A percentile compares a stretch with the other conserved stretches of the same genome.
Conservation (phyloP, 2,888 invertebrate genomes). For the Cataglyphis altisquamis region DNA sequence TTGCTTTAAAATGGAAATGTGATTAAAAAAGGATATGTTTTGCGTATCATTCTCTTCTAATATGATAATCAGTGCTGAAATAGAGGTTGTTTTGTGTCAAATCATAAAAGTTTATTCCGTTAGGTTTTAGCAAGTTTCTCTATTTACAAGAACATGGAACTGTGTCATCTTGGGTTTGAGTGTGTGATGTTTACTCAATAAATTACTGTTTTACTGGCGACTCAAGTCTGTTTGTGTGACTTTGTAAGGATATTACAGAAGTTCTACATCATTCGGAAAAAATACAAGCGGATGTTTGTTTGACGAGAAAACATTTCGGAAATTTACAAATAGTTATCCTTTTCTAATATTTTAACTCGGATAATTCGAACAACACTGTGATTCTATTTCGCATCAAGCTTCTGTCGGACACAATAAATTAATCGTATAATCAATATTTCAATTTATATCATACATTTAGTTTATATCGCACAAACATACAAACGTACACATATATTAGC, state of each 20-base stretch:
- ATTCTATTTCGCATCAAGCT: not conserved
- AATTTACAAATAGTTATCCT: conserved; percentile 56
- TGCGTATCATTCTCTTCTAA: not conserved
- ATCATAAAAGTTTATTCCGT: conserved; percentile 46
- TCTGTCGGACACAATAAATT: not conserved
- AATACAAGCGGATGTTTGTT: conserved; percentile 41
- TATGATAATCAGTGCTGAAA: not conserved
- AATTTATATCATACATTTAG: not conserved
- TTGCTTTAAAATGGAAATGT: not conserved
- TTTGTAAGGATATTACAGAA: conserved; percentile 70
- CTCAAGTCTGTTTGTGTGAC: conserved; percentile 57
- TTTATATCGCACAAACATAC: not conserved
- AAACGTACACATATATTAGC: not conserved
- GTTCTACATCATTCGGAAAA: conserved; percentile 36
- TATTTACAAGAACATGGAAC: conserved; percentile 58
- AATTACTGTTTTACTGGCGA: conserved; percentile 71
- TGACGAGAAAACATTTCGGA: conserved; percentile 68
- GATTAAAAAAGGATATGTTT: not conserved
- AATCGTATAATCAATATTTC: conserved; percentile 11
- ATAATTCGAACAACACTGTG: not conserved
- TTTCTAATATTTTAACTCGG: not conserved
- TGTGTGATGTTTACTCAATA: conserved; percentile 71
- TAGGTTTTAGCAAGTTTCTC: conserved; percentile 59
- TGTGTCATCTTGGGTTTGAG: conserved; percentile 58
- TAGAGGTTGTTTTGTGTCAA: not conserved